A percentile compares a stretch with the other conserved stretches of the same genome.
These are phyloP conservation scores for Phalacrocorax brasilianus DNA, from an alignment of 2,113 vertebrate species.

Conservation along the genomic window DNA sequence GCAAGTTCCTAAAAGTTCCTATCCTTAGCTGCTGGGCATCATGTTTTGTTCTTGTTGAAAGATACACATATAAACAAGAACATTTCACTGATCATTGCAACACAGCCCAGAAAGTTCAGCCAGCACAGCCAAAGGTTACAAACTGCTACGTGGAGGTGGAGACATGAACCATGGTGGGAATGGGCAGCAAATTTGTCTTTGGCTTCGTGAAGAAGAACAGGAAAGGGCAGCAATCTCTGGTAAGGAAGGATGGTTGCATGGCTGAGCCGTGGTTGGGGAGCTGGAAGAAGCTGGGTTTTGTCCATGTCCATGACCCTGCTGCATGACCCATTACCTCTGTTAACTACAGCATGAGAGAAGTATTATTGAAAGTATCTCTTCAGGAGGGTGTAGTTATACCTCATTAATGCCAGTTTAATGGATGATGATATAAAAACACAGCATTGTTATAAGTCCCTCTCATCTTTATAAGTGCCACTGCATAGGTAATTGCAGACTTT, in stretches of 20 bases:
- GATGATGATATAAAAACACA: neutral
- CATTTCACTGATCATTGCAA: neutral
- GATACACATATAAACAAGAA: neutral
- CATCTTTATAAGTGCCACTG: neutral
- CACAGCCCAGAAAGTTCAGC: neutral
- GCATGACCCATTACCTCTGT: neutral
- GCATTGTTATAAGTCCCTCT: neutral
- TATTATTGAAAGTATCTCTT: neutral
- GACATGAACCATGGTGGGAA: neutral
- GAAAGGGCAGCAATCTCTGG: neutral
- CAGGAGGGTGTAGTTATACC: neutral
- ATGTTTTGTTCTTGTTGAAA: neutral
- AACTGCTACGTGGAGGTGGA: neutral
- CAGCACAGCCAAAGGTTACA: neutral
- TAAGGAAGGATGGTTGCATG: neutral
- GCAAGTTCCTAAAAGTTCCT: neutral
- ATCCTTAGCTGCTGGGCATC: neutral
- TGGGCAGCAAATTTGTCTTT: neutral
- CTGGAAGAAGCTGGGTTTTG: neutral
- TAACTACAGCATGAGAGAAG: neutral
- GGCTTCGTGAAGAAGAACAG: neutral
- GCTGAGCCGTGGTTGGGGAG: neutral
- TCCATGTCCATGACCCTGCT: neutral
- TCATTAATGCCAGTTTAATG: neutral
- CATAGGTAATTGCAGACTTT: conserved; percentile 6